Evolutionary conservation across 2,113 vertebrate species (phyloP), one percentile per base, ranked within the genome.

Genomic region (Chunga burmeisteri): DNA sequence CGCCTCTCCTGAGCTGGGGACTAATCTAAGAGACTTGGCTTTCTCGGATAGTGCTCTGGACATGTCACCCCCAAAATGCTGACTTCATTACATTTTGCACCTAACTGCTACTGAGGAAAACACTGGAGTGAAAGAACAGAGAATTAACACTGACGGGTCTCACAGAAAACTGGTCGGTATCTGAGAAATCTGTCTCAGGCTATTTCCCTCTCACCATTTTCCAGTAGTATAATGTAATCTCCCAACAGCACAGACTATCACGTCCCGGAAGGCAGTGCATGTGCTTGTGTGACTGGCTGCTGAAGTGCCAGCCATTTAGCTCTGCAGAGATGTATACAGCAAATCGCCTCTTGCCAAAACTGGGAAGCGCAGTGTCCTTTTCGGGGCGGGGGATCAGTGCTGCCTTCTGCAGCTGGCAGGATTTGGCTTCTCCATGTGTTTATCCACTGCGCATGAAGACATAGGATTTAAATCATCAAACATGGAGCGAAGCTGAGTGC

Each of bases 141-240:
- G 84, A 96, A 97, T 93, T 80, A 90, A 81, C 70, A 40, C 77
- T 27, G 94, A 80, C 19, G 0, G 11, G 6, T 50, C 93, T 91
- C 3, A 0, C 58, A 36, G 81, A 56, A 87, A 81, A 80, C 18
- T 0, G 0, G 81, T 93, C 94, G 82, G 84, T 94, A 95, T 80
- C 91, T 56, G 62, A 89, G 94, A 90, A 86, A 91, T 91, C 66
- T 93, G 94, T 91, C 96, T 79, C 78, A 30, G 73, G 58, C 93
- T 95, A 89, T 95, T 95, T 96, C 70, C 84, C 70, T 94, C 89
- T 62, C 91, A 58, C 58, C 36, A 7, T 72, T 93, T 81, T 50
- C 86, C 86, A 81, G 44, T 8, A 34, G 78, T 5, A 53, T 85
- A 87, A 88, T 94, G 95, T 77, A 85, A 95, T 94, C 73, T 95